A percentile compares a stretch with the other conserved stretches of the same genome.
phyloP scores from a whole-genome alignment of 2,797 vertebrate species.

The Botia kubotai region DNA sequence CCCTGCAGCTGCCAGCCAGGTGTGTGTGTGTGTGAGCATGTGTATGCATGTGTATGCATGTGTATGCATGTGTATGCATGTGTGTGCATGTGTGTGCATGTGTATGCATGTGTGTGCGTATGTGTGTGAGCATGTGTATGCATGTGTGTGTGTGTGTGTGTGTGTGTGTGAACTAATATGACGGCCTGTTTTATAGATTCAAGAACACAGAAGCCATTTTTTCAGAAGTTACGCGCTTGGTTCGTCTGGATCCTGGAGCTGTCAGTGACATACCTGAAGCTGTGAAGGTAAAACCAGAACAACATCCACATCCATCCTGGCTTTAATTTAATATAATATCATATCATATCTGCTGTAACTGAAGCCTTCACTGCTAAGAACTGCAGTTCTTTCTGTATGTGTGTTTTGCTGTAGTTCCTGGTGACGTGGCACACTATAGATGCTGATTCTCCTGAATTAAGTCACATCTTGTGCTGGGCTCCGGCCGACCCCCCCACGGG shows the following conservation, averaged over 20 bases:
- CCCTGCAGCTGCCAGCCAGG: slow-evolving; percentile 92
- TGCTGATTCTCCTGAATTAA: slow-evolving; percentile 94
- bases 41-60: background rate
- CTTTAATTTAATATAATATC: too few species aligned
- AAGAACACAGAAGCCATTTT: slow-evolving; percentile 96
- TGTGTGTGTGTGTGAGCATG: slow-evolving; percentile 36
- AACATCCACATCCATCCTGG: too few species aligned
- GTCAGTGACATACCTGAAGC: slow-evolving; percentile 94
- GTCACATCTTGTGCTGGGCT: slow-evolving; percentile 94
- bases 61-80: background rate
- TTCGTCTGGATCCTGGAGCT: slow-evolving; percentile 91
- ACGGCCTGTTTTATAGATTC: slow-evolving; percentile 78
- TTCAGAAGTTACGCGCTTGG: slow-evolving; percentile 92
- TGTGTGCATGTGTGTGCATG: too few species aligned
- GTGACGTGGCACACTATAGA: slow-evolving; percentile 98
- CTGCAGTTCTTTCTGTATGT: slow-evolving; percentile 9
- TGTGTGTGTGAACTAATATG: background rate
- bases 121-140: too few species aligned
- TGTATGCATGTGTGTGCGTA: too few species aligned
- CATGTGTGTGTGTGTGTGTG: too few species aligned
- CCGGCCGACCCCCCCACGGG: slow-evolving; percentile 93
- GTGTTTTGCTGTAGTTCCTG: slow-evolving; percentile 81
- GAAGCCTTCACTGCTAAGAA: background rate
- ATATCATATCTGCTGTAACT: too few species aligned
- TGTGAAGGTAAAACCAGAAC: slow-evolving; percentile 82